Conservation (phyloP, 2,888 invertebrate genomes). For the Polietes domitor region DNA sequence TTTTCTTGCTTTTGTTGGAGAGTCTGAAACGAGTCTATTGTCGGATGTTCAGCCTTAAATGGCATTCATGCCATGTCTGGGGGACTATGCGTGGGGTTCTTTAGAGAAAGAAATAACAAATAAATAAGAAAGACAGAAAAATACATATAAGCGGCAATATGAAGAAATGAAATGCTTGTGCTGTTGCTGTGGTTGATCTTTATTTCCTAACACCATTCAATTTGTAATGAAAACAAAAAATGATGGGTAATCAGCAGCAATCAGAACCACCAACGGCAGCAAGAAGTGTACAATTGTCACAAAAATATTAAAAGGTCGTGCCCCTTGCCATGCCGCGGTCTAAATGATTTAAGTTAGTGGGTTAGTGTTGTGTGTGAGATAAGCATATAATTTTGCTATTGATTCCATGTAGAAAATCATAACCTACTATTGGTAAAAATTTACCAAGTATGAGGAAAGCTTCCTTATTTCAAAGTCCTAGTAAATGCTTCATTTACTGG, state of each 20-base stretch:
- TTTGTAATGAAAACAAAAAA: neutral
- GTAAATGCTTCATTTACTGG: too few species aligned
- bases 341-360: too few species aligned
- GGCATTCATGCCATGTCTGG: slow-evolving; percentile 24
- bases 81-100: slow-evolving; percentile 46
- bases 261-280: too few species aligned
- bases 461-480: too few species aligned
- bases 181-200: neutral
- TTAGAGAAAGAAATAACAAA: slow-evolving; percentile 61
- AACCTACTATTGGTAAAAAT: too few species aligned
- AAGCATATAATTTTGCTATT: too few species aligned
- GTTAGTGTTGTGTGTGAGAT: too few species aligned
- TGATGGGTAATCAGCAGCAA: neutral
- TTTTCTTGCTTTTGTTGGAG: neutral
- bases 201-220: neutral
- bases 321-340: too few species aligned
- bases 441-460: too few species aligned
- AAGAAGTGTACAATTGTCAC: too few species aligned
- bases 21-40: slow-evolving; percentile 24
- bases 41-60: slow-evolving; percentile 17
- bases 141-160: neutral
- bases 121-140: neutral
- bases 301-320: too few species aligned
- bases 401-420: too few species aligned
- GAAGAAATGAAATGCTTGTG: neutral